These are phyloP conservation scores for Hipparchia semele DNA, from an alignment of 2,888 invertebrate species.

Conservation along the genomic window DNA sequence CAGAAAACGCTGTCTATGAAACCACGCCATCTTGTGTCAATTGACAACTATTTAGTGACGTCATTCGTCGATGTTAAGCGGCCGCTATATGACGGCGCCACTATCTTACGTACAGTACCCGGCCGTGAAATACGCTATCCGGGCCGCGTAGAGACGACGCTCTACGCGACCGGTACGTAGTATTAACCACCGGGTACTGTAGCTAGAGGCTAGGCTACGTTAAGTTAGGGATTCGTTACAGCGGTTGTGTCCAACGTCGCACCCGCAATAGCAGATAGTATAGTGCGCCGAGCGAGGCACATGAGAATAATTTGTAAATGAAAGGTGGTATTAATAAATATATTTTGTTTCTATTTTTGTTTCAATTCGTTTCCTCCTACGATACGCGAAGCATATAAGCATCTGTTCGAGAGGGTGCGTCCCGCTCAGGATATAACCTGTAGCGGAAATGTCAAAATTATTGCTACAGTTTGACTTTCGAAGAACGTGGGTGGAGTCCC, in stretches of 20 bases:
- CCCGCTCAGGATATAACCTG: too few species aligned
- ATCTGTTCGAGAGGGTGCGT: too few species aligned
- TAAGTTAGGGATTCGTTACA: constrained; percentile 61
- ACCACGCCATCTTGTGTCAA: neutral
- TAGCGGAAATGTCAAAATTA: too few species aligned
- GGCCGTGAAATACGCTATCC: too few species aligned
- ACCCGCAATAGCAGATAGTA: constrained; percentile 60
- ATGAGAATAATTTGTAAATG: constrained; percentile 64
- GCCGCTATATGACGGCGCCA: neutral
- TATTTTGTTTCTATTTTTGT: constrained; percentile 71
- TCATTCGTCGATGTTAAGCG: neutral
- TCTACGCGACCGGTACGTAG: too few species aligned
- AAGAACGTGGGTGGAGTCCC: too few species aligned
- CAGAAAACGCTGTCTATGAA: neutral
- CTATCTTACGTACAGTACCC: neutral
- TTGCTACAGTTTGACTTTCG: too few species aligned
- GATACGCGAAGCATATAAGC: too few species aligned
- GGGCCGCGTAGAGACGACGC: too few species aligned
- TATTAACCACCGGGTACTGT: neutral
- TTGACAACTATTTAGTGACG: neutral
- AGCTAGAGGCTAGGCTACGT: constrained; percentile 66
- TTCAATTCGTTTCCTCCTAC: constrained; percentile 41
- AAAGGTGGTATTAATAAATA: constrained; percentile 79
- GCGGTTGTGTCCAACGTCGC: constrained; percentile 63
- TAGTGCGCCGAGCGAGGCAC: constrained; percentile 60